A percentile compares a stretch with the other conserved stretches of the same genome.
phyloP scores from a whole-genome alignment of 2,888 invertebrate species.

The Agonopterix heracliana region DNA sequence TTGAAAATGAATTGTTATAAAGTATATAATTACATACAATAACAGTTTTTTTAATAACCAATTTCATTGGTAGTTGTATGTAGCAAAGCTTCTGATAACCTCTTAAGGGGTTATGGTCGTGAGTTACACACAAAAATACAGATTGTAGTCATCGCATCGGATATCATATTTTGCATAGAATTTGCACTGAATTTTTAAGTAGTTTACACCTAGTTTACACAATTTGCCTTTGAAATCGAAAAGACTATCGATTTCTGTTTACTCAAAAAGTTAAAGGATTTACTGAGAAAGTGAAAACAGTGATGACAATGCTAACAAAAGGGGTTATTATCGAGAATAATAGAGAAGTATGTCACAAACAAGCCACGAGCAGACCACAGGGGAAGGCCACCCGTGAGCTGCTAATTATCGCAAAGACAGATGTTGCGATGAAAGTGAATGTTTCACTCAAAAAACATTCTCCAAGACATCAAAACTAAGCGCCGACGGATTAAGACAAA shows the following conservation, averaged over 20 bases:
- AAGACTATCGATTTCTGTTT: constrained; percentile 59
- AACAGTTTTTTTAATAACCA: no score
- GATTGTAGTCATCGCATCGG: background rate
- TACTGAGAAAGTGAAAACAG: constrained; percentile 67
- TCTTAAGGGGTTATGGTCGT: background rate
- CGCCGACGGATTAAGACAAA: constrained; percentile 63
- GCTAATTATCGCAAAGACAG: constrained; percentile 62
- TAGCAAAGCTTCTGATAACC: background rate
- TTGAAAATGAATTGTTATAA: background rate
- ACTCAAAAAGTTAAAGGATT: constrained; percentile 51
- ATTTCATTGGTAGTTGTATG: no score
- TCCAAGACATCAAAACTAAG: constrained; percentile 66
- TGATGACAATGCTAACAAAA: constrained; percentile 52
- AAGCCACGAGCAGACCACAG: constrained; percentile 29
- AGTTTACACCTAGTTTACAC: no score
- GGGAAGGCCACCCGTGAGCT: constrained; percentile 53
- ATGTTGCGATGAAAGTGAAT: constrained; percentile 61
- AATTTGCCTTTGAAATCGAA: no score
- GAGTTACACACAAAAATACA: background rate
- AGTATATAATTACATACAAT: no score
- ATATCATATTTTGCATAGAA: no score
- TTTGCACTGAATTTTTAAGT: no score
- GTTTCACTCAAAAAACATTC: constrained; percentile 51
- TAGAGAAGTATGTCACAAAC: constrained; percentile 27
- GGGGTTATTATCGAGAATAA: constrained; percentile 45